Base-by-base conservation (phyloP, 2,888 invertebrate genomes). In the Caenorhabditis sp. region DNA sequence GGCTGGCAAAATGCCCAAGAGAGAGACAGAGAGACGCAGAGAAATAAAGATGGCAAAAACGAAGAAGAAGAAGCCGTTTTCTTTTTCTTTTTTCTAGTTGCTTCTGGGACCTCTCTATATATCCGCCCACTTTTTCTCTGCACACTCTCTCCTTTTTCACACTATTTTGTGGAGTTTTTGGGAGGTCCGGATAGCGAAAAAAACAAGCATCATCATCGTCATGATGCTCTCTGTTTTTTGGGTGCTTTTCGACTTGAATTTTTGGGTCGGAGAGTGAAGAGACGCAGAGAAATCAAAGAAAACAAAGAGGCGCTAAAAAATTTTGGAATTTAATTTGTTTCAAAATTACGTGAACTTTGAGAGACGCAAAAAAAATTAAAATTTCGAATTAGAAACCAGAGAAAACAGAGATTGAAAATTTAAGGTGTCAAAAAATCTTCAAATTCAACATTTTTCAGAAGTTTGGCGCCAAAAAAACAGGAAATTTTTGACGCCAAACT, bases 1-100 rank as follows among this genome's bases (percentile, higher is more conserved):
- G n/a, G n/a, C n/a, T n/a, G n/a, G n/a, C n/a, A n/a, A n/a, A n/a
- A n/a, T n/a, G n/a, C n/a, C n/a, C n/a, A n/a, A n/a, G n/a, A n/a
- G n/a, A n/a, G n/a, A n/a, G n/a, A n/a, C n/a, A n/a, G 50, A 50
- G 50, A 50, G 50, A 50, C 50, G 50, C 50, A 50, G 50, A 50
- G 50, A 50, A 50, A 50, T n/a, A n/a, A n/a, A 37, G 37, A 14
- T 14, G 14, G 17, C 43, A 10, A 43, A 43, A 43, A 43, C 5
- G 43, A 43, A 43, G 14, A 43, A 43, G 10, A 31, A 31, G 43
- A 10, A 43, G 12, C 17, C 36, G 12, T 43, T 43, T 14, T 43
- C 14, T 17, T 43, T 43, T 43, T 17, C 17, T 2, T 43, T 43
- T 17, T 14, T 43, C 43, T 43, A 3, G 10, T 43, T 14, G 6